These are phyloP conservation scores for Eulemur albifrons DNA, from an alignment of 2,797 vertebrate genomes.

Conservation along the genomic window DNA sequence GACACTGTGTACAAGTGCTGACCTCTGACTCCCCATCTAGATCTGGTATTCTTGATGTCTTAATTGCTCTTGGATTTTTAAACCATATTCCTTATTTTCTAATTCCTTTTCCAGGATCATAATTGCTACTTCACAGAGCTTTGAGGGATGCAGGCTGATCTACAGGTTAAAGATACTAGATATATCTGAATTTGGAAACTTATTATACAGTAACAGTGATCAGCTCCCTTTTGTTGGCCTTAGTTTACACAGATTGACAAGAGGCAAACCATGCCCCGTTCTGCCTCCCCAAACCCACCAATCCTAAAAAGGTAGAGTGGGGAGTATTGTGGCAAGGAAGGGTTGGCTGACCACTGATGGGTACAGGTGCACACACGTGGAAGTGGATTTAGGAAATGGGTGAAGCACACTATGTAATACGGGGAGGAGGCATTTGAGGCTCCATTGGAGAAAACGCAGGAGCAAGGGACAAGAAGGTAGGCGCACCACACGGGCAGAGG, in stretches of 20 bases:
- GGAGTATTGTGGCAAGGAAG: background rate
- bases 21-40: background rate
- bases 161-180: background rate
- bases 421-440: background rate
- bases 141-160: background rate
- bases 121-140: background rate
- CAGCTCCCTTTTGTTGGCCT: background rate
- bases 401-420: rapidly evolving
- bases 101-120: background rate
- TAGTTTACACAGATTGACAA: background rate
- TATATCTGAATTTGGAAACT: background rate
- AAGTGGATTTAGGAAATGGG: background rate
- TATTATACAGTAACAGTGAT: background rate
- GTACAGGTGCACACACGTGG: too few species aligned
- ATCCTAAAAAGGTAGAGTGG: background rate
- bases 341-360: background rate
- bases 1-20: background rate
- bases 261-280: background rate
- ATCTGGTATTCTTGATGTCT: background rate
- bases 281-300: too few species aligned
- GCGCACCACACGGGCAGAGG: rapidly evolving
- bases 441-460: background rate
- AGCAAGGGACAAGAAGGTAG: background rate
- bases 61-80: background rate
- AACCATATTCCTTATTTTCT: background rate